Base-by-base conservation (phyloP, 2,888 invertebrate genomes). In the Oligia fasciuncula region DNA sequence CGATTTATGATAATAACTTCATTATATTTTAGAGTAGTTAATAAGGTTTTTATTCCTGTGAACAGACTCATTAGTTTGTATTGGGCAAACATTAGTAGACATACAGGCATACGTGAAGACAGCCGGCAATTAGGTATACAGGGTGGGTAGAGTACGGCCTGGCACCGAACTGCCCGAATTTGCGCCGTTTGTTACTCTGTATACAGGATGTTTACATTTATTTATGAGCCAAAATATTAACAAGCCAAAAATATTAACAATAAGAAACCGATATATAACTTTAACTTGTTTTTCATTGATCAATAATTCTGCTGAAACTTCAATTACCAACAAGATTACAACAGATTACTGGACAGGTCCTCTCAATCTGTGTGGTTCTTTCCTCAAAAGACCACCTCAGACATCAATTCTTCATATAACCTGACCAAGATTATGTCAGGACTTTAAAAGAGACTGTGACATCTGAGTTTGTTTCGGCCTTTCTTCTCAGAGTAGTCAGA, bases 91-190 rank as follows among this genome's bases (percentile, higher is more conserved):
- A 89, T 89, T 82, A 82, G 70, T 76, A 91, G 90, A 93, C 93
- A 92, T 93, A 94, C 91, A 91, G 88, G 86, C 93, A 95, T 93
- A 95, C 94, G 93, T 94, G 94, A 87, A 93, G 94, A 93, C 93
- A 92, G 91, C 92, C 89, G 91, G 95, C 94, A 96, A 96, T 96
- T 96, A 35, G 35, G 35, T 35, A 96, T 94, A 95, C 94, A 93
- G 93, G 92, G 91, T 92, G 94, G 89, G 88, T 90, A 92, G 91
- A 93, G 94, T 91, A 92, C 95, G 90, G 95, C 93, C 96, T 96
- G 96, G 96, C 91, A 96, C 96, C 92, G 92, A 89, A 81, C 88
- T 90, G 91, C 94, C 96, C 96, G 95, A 96, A 96, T 95, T 96
- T 94, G 92, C 95, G 93, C 94, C 93, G 88, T 90, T 91, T 35